phyloP scores from a whole-genome alignment of 1,140 invertebrate genomes.

The Nylanderia fulva region DNA sequence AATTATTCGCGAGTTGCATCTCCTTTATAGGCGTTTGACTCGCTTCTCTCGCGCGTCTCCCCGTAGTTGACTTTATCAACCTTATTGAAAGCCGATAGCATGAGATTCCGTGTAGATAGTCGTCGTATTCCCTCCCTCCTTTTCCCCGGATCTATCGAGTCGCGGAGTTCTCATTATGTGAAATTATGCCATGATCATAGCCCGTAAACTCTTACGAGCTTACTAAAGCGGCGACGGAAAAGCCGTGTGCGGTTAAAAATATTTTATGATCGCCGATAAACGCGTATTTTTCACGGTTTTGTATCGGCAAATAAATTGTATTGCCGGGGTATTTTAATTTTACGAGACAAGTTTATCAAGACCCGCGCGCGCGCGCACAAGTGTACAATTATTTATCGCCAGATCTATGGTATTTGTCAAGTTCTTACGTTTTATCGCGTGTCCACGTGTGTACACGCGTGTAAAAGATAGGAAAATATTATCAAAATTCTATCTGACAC shows the following conservation, averaged over 20 bases:
- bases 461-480: neutral
- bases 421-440: constrained; percentile 18
- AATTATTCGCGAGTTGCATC: constrained; percentile 84
- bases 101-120: constrained; percentile 82
- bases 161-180: constrained; percentile 75
- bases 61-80: constrained; percentile 84
- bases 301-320: constrained; percentile 30
- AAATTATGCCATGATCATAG: constrained; percentile 73
- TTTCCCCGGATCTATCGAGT: constrained; percentile 80
- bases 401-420: constrained; percentile 22
- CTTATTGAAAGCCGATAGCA: constrained; percentile 85
- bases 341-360: constrained; percentile 42
- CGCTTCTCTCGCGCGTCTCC: constrained; percentile 70
- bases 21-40: constrained; percentile 80
- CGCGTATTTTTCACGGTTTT: constrained; percentile 60
- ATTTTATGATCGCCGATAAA: constrained; percentile 64
- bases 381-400: neutral
- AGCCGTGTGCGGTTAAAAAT: constrained; percentile 60
- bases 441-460: neutral
- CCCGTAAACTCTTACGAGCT: constrained; percentile 60
- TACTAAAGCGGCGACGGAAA: constrained; percentile 72
- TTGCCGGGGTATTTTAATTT: constrained; percentile 40
- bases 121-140: constrained; percentile 77
- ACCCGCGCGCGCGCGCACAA: neutral
- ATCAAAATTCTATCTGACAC: neutral